Evolutionary conservation across 2,888 invertebrate species (phyloP).

Genomic region (Cylindroiulus punctatus): DNA sequence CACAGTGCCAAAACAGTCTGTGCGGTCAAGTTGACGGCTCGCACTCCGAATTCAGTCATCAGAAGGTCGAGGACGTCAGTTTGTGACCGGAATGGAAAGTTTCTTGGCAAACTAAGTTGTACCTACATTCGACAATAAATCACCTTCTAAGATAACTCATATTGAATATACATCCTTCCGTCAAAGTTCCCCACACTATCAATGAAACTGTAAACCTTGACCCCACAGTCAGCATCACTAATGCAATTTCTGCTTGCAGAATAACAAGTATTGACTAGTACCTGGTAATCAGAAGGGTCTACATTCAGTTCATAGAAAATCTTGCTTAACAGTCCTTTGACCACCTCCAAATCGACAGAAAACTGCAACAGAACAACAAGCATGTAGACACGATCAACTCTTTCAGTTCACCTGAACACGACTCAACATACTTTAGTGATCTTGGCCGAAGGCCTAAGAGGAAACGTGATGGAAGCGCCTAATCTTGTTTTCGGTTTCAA

Average conservation of each 20-base stretch:
- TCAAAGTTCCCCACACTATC: no score
- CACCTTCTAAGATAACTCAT: no score
- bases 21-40: constrained; percentile 68
- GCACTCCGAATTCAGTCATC: constrained; percentile 66
- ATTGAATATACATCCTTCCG: no score
- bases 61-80: constrained; percentile 67
- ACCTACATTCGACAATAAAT: constrained; percentile 57
- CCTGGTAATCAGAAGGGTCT: constrained; percentile 68
- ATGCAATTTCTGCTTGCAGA: not conserved
- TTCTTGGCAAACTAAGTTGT: constrained; percentile 68
- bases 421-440: constrained; percentile 66
- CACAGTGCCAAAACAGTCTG: constrained; percentile 71
- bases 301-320: constrained; percentile 69
- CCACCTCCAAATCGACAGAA: constrained; percentile 66
- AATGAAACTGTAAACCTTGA: no score
- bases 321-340: constrained; percentile 68
- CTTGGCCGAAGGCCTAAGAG: constrained; percentile 68
- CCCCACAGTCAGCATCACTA: no score
- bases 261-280: constrained; percentile 61
- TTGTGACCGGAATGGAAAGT: constrained; percentile 66
- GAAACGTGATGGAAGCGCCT: constrained; percentile 64
- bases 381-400: not conserved
- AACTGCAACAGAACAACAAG: constrained; percentile 62
- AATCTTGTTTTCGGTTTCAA: constrained; percentile 66
- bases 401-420: not conserved